Evolutionary conservation across 2,113 vertebrate genomes (phyloP).

Genomic region (Lepus timidus): DNA sequence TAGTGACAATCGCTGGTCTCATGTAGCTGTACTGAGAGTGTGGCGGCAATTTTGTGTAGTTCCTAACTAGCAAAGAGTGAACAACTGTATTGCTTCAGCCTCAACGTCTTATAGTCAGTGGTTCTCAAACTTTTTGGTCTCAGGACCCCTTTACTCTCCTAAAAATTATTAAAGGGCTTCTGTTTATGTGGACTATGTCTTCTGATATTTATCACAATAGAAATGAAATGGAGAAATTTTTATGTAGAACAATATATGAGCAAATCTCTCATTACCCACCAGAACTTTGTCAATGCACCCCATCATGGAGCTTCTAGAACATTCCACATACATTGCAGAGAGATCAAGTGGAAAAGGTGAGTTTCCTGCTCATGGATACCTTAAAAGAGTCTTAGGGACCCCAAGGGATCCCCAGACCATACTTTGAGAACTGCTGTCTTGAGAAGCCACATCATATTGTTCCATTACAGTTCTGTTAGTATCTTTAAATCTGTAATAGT

Average conservation of each 20-base stretch:
- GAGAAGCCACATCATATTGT: constrained; percentile 32
- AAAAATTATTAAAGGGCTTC: neutral
- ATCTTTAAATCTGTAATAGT: constrained; percentile 2
- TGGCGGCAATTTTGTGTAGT: neutral
- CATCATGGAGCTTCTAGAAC: neutral
- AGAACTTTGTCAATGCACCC: neutral
- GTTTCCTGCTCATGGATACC: neutral
- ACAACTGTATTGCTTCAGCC: neutral
- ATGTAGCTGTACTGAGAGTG: neutral
- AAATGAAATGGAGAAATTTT: constrained; percentile 16
- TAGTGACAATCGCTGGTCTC: neutral
- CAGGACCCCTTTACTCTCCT: neutral
- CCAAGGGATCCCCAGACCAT: neutral
- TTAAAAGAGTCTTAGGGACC: neutral
- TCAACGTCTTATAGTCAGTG: neutral
- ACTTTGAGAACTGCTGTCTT: constrained; percentile 13
- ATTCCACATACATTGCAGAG: neutral
- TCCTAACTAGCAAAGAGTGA: neutral
- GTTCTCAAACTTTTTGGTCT: neutral
- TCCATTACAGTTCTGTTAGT: neutral
- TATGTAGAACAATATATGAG: neutral
- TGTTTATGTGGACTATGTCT: neutral
- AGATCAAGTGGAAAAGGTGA: neutral
- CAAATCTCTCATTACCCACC: neutral
- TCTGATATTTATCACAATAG: neutral